Percentiles rank a stretch among this genome's conserved stretches.
These are phyloP conservation scores for Archaeoteleia sp. DNA, from an alignment of 2,888 invertebrate species.

Conservation along the genomic window DNA sequence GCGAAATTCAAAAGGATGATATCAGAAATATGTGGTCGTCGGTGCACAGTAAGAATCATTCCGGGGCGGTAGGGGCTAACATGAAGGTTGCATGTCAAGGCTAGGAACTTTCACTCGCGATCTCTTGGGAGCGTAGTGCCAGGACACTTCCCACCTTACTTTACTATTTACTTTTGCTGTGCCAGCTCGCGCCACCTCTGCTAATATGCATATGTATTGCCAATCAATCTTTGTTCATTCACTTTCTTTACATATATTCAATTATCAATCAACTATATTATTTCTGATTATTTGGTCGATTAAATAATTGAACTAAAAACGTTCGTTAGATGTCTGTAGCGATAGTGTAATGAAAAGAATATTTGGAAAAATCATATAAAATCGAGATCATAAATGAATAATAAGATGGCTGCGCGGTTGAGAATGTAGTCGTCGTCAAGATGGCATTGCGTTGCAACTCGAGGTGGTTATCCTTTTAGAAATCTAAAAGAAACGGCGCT, in stretches of 20 bases:
- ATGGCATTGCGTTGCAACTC: constrained; percentile 53
- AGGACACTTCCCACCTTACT: constrained; percentile 69
- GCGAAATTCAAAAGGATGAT: constrained; percentile 7
- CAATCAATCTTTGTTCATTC: constrained; percentile 26
- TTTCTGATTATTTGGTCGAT: neutral
- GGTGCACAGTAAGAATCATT: constrained; percentile 31
- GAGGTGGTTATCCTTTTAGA: constrained; percentile 54
- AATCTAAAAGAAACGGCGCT: constrained; percentile 50
- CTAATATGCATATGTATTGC: constrained; percentile 13
- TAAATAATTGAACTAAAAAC: neutral
- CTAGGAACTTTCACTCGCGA: constrained; percentile 70
- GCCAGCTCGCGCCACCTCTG: neutral
- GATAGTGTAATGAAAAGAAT: constrained; percentile 19
- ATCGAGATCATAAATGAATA: constrained; percentile 48
- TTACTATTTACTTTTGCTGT: constrained; percentile 59
- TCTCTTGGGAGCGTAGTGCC: constrained; percentile 68
- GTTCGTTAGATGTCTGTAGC: neutral
- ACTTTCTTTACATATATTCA: constrained; percentile 23
- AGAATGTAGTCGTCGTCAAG: constrained; percentile 51
- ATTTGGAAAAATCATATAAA: constrained; percentile 47
- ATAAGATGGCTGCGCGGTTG: constrained; percentile 50
- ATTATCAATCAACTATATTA: constrained; percentile 25
- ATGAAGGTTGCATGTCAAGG: constrained; percentile 74
- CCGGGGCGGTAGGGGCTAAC: constrained; percentile 50
- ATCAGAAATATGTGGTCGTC: constrained; percentile 20